Evolutionary conservation across 2,888 invertebrate species (phyloP), one percentile per base, ranked within the genome.

Genomic region (Perizoma affinitatum): DNA sequence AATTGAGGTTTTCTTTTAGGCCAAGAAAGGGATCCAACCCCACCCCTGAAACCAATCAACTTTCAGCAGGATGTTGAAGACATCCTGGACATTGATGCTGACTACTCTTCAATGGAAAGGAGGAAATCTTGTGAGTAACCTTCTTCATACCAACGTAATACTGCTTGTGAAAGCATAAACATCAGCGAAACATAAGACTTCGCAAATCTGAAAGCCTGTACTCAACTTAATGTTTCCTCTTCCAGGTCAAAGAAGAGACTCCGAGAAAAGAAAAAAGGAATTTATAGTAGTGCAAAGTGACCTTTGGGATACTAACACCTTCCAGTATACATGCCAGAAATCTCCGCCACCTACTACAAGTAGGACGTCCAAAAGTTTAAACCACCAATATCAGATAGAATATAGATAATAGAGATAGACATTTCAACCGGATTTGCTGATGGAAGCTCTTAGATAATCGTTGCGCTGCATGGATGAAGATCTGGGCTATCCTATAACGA

Each of bases 261-360:
- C 93, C 0, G 93, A 93, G 59, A 88, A 83, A 60, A 81, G 90
- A 34, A 90, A 91, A 72, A 94, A 94, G 57, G 94, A 94, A 54
- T 94, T 94, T 73, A 94, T 94, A 53, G 94, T 94, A 5, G 94
- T 94, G 0, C 94, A 94, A 76, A 94, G 94, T 71, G 94, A 94
- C 73, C 82, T 94, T n/a, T 94, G 94, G 94, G 94, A 94, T 68
- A 94, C 94, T 0, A 94, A 93, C 64, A 94, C 94, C 0, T 93
- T 94, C 67, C 94, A 94, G 64, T 92, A 92, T 62, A 92, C 89
- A 0, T 90, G 90, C 60, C 90, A 92, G 70, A 91, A 92, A 68
- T 80, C 90, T 6, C 90, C 90, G 5, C 70, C 87, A 6, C 63
- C 63, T 33, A 48, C 85, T 63, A 78, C 83, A 76, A 75, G 79